phyloP scores from a whole-genome alignment of 2,797 vertebrate genomes.

The Octomys mimax region DNA sequence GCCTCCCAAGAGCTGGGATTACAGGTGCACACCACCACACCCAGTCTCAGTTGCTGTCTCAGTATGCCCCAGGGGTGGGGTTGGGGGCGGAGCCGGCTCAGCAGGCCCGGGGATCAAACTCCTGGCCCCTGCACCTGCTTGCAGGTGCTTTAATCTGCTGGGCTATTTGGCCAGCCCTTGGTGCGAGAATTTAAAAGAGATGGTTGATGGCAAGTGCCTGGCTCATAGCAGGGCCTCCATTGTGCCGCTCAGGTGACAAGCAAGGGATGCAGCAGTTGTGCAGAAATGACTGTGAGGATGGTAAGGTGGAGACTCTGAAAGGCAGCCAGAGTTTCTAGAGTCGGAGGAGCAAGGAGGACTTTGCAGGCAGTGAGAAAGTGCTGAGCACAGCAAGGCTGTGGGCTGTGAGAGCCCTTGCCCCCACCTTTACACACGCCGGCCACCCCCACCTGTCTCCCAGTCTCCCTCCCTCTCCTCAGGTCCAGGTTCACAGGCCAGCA shows the following conservation, averaged over 20 bases:
- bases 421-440: rapidly evolving
- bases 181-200: neutral
- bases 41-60: too few relatives aligned
- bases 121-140: too few relatives aligned
- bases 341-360: neutral
- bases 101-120: too few relatives aligned
- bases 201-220: neutral
- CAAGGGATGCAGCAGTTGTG: rapidly evolving
- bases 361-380: neutral
- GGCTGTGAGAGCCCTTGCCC: neutral
- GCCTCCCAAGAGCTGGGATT: too few relatives aligned
- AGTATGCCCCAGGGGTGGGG: too few relatives aligned
- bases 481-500: neutral
- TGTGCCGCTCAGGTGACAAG: neutral
- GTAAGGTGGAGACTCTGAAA: too few relatives aligned
- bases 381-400: neutral
- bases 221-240: neutral
- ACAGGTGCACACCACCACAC: too few relatives aligned
- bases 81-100: too few relatives aligned
- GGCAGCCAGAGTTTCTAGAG: neutral
- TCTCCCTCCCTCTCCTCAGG: neutral
- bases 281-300: too few relatives aligned
- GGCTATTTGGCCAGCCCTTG: too few relatives aligned
- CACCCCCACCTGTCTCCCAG: neutral
- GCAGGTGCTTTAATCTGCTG: too few relatives aligned